phyloP scores from a whole-genome alignment of 53 echinoderm and acorn worm species.

The Actinopyga echinites region DNA sequence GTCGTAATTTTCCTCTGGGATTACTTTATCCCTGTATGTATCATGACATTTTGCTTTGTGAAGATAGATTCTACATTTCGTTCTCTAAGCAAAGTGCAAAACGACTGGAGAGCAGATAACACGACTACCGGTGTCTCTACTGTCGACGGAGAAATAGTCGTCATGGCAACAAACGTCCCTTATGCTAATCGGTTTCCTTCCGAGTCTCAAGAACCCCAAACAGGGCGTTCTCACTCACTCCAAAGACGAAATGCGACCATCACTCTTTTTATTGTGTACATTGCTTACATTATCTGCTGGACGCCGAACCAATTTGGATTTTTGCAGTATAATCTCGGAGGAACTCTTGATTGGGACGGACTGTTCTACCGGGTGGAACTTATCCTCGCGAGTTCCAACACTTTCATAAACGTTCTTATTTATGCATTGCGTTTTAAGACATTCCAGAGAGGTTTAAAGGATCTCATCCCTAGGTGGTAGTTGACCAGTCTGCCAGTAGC shows the following conservation, averaged over 20 bases:
- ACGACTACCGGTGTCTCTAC: constrained; percentile 25
- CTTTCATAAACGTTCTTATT: constrained; percentile 69
- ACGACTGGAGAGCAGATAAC: not conserved
- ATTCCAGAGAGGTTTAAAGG: constrained; percentile 56
- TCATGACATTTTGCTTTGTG: constrained; percentile 72
- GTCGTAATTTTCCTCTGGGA: constrained; percentile 70
- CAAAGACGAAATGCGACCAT: constrained; percentile 73
- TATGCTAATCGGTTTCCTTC: constrained; percentile 20
- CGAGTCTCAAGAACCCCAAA: constrained; percentile 58
- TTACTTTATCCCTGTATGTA: constrained; percentile 60
- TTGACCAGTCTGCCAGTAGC: too few species aligned
- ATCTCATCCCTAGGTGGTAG: not conserved
- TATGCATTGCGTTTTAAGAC: constrained; percentile 67
- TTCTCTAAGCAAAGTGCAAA: constrained; percentile 22
- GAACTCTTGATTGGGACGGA: constrained; percentile 41
- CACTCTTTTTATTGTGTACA: constrained; percentile 66
- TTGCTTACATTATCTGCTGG: constrained; percentile 81
- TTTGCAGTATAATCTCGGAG: constrained; percentile 68
- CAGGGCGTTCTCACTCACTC: constrained; percentile 39
- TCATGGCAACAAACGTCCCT: not conserved
- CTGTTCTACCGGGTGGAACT: constrained; percentile 36
- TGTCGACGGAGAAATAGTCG: not conserved
- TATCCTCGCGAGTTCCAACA: constrained; percentile 65
- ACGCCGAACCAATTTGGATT: constrained; percentile 70
- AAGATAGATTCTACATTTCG: constrained; percentile 47